Base-by-base conservation (phyloP, 1,140 invertebrate species). In the Drosophila ananassae region DNA sequence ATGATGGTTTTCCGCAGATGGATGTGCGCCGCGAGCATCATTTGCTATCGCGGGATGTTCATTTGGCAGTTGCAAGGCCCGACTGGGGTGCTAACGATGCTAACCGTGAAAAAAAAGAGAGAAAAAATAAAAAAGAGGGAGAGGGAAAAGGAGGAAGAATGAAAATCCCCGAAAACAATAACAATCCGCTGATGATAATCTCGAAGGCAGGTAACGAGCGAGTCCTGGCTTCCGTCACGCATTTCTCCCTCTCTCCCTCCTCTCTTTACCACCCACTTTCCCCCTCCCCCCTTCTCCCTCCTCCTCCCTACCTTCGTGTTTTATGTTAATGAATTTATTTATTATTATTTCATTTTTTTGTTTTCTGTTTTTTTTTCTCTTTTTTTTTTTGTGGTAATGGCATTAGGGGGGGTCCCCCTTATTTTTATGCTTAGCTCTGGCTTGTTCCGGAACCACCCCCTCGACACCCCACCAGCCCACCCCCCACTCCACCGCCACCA, bases 291-390 rank as follows among this genome's bases (percentile, higher is more conserved):
- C 32, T 52, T 24, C 17, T 51, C 13, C 2, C 47, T 13, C 21
- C 30, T 25, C 30, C 8, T 9, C 34, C 50, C 46, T 25, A 7
- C 53, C 24, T 47, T 41, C 53, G 71, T 83, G 64, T 79, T 83
- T 84, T 83, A 84, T 87, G 81, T 85, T 84, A 84, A 84, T 87
- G 77, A 87, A 84, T 87, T 85, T 84, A 84, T 84, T 81, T 84
- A 84, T 84, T 84, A 84, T 84, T 84, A 85, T 85, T 84, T 80
- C 72, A 73, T 79, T 69, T 72, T 57, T 52, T 66, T 47, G 25
- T 64, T 10, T 47, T 69, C 71, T 61, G 48, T 52, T n/a, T 28
- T 30, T 32, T 63, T 41, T 8, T 30, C n/a, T n/a, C n/a, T n/a
- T n/a, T n/a, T n/a, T n/a, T 10, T 48, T 28, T 2, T 37, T 10